Percentiles rank a stretch among this genome's conserved stretches.
phyloP scores from a whole-genome alignment of 2,888 invertebrate species.

The Blera fallax region DNA sequence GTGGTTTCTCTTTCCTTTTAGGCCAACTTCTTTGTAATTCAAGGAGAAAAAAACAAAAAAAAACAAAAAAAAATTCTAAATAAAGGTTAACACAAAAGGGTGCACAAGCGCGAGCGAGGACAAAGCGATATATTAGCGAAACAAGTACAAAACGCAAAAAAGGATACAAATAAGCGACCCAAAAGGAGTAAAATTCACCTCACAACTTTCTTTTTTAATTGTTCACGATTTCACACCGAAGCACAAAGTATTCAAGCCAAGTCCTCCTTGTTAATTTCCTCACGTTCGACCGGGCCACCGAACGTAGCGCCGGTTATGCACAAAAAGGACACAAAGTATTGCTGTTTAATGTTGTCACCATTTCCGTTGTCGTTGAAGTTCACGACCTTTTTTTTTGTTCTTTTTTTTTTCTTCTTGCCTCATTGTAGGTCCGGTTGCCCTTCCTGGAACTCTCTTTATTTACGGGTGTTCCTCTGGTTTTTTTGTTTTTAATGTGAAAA shows the following conservation, averaged over 20 bases:
- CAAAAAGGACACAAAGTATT: constrained; percentile 62
- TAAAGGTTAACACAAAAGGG: constrained; percentile 47
- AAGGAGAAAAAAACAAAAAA: background rate
- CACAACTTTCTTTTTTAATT: constrained; percentile 61
- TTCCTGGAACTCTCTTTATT: constrained; percentile 2
- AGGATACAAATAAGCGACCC: constrained; percentile 55
- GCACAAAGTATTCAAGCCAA: constrained; percentile 39
- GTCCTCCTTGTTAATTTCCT: constrained; percentile 62
- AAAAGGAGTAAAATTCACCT: constrained; percentile 47
- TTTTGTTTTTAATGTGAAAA: constrained; percentile 55
- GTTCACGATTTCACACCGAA: constrained; percentile 70
- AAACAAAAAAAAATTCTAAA: background rate
- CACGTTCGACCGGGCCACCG: constrained; percentile 52
- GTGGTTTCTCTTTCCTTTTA: constrained; percentile 13
- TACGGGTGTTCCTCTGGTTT: background rate
- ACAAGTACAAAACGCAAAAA: background rate
- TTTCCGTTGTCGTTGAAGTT: constrained; percentile 50
- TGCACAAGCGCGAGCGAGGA: background rate
- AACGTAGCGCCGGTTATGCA: constrained; percentile 7
- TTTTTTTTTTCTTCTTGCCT: background rate
- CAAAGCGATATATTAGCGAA: constrained; percentile 35
- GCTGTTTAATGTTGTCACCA: constrained; percentile 71
- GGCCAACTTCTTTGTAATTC: background rate
- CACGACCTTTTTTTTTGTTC: constrained; percentile 50
- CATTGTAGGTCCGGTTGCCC: constrained; percentile 32